These are phyloP conservation scores for Cinclus mexicanus DNA, from an alignment of 2,113 vertebrate genomes.

Conservation along the genomic window DNA sequence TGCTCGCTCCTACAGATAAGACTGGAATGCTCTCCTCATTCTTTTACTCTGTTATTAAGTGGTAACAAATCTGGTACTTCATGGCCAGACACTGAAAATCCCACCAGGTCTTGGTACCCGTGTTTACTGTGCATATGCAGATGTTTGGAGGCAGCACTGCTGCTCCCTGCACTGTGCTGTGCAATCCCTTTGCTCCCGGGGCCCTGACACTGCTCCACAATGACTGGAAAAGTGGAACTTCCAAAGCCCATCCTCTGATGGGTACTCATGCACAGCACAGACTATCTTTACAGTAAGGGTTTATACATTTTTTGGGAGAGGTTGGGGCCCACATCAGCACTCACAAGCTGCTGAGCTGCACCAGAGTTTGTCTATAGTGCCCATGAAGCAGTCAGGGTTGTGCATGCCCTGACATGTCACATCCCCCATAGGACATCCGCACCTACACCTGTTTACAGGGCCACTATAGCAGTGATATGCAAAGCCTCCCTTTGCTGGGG, in stretches of 20 bases:
- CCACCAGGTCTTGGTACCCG: fast-evolving
- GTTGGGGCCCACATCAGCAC: neutral
- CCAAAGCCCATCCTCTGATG: neutral
- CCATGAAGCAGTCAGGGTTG: neutral
- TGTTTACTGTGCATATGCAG: fast-evolving
- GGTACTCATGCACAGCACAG: neutral
- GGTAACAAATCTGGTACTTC: neutral
- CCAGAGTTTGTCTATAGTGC: neutral
- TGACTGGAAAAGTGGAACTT: neutral
- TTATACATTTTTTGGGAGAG: fast-evolving
- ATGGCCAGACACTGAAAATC: neutral
- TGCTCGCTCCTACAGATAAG: fast-evolving
- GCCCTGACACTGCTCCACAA: fast-evolving
- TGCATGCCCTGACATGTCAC: neutral
- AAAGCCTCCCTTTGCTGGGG: neutral
- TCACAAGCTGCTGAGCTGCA: neutral
- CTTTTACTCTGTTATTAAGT: neutral
- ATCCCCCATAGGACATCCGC: fast-evolving
- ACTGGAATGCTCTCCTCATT: neutral
- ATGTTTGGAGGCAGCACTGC: neutral
- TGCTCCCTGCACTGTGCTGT: neutral
- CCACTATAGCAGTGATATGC: fast-evolving
- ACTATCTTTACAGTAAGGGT: neutral
- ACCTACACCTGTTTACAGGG: neutral
- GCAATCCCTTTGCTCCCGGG: neutral